A percentile compares a stretch with the other conserved stretches of the same genome.
phyloP scores from a whole-genome alignment of 2,888 invertebrate genomes.

The Baronia brevicornis region DNA sequence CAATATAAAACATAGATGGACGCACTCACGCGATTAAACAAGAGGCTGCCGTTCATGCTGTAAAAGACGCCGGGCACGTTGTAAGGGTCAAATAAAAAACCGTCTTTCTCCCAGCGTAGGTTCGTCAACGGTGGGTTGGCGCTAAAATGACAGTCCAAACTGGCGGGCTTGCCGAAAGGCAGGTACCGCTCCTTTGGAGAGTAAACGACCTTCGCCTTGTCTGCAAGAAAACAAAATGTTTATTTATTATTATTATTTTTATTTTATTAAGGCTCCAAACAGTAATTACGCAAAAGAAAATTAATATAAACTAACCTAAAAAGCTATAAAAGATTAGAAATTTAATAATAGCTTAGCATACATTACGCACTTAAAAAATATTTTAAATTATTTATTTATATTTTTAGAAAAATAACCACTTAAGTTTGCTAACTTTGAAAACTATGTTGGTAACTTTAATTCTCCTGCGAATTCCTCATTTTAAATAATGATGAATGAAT shows the following conservation, averaged over 20 bases:
- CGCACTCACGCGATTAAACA: slow-evolving; percentile 78
- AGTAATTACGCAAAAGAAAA: too few species aligned
- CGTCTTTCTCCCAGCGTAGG: slow-evolving; percentile 95
- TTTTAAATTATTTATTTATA: too few species aligned
- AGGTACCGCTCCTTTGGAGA: slow-evolving; percentile 90
- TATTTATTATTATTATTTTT: neutral
- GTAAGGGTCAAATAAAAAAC: slow-evolving; percentile 91
- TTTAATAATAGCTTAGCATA: too few species aligned
- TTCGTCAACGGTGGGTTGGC: slow-evolving; percentile 94
- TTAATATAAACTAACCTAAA: too few species aligned
- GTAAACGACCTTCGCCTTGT: slow-evolving; percentile 92
- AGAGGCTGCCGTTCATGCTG: slow-evolving; percentile 88
- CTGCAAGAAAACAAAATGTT: slow-evolving; percentile 61
- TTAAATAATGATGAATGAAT: too few species aligned
- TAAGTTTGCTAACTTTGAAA: too few species aligned
- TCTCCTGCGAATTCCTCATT: too few species aligned
- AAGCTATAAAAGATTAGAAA: too few species aligned
- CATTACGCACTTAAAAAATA: too few species aligned
- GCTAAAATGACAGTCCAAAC: slow-evolving; percentile 92
- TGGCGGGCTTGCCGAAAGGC: slow-evolving; percentile 86
- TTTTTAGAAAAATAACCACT: too few species aligned
- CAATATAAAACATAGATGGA: slow-evolving; percentile 20
- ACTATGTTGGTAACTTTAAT: too few species aligned
- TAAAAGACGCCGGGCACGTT: slow-evolving; percentile 91
- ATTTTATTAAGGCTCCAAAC: too few species aligned